Percentiles rank a stretch among this genome's conserved stretches.
Evolutionary conservation across 1,140 invertebrate species (phyloP).

Genomic region (Drosophila funebris): DNA sequence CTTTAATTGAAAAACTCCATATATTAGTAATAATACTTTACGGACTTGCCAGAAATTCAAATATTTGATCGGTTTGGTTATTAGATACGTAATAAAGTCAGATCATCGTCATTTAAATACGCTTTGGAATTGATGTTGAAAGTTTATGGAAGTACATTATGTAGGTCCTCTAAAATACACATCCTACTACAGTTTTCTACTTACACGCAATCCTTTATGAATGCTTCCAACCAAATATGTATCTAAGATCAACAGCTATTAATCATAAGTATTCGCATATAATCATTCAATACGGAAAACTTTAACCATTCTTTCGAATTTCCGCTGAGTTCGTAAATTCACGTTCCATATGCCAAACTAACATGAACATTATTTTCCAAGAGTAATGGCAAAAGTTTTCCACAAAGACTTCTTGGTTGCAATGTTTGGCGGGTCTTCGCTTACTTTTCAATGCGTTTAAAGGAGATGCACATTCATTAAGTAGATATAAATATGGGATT

Average conservation of each 20-base stretch:
- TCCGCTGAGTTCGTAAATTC: constrained; percentile 8
- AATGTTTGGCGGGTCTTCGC: constrained; percentile 52
- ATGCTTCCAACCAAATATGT: not conserved
- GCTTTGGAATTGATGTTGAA: no score
- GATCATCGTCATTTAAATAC: no score
- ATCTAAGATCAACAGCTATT: not conserved
- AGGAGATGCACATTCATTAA: not conserved
- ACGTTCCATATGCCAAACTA: constrained; percentile 39
- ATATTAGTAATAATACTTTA: no score
- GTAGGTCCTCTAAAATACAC: no score
- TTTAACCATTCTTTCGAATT: constrained; percentile 2
- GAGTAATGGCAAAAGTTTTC: constrained; percentile 68
- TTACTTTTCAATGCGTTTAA: constrained; percentile 27
- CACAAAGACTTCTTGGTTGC: constrained; percentile 45
- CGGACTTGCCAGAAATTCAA: no score
- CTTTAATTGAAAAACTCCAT: no score
- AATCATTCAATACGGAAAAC: constrained; percentile 3
- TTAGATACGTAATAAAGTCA: no score
- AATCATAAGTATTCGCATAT: constrained; percentile 14
- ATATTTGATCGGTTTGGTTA: no score
- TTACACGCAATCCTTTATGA: no score
- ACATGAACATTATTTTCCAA: constrained; percentile 28
- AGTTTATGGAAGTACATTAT: no score
- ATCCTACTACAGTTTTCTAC: no score
- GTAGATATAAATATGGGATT: no score